Evolutionary conservation across 2,888 invertebrate genomes (phyloP), one percentile per base, ranked within the genome.

Genomic region (Folsomia manolachei): DNA sequence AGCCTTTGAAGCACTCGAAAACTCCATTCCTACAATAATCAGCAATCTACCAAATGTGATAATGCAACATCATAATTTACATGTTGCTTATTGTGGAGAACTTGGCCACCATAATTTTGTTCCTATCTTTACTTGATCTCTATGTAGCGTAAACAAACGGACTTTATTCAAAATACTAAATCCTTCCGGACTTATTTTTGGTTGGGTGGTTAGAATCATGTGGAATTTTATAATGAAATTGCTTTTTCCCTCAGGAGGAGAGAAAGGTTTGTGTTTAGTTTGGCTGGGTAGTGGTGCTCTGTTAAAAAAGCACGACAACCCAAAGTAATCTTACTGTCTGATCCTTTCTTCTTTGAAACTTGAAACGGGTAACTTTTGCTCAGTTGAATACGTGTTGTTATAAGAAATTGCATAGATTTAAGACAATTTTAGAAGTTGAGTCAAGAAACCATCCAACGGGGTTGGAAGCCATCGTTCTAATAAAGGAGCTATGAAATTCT

Each of bases 131-230:
- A 62, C 24, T 26, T 64, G 27, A 64, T 64, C 64, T 64, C 64
- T 2, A 64, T 24, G n/a, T n/a, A n/a, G n/a, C 27, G 64, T 64
- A 64, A 64, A 64, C 64, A 64, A 62, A 64, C n/a, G 64, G 27
- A 27, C 39, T 4, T 39, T 39, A 39, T 39, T 9, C 14, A 39
- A n/a, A 9, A 39, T 39, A 39, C 14, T 39, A 9, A 39, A 39
- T 39, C 39, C 39, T 39, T 4, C 39, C 14, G 39, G 39, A 14
- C 39, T 39, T 39, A 39, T 39, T 39, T 14, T 14, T 39, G 39
- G 39, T 39, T 39, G 39, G 39, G n/a, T n/a, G n/a, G 62, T 25
- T 9, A 63, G 23, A 2, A 64, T 27, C 64, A 7, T 7, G 21
- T 19, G 24, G 24, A 25, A 64, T 24, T 64, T 64, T 64, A 64